Conservation (phyloP, 2,888 invertebrate species). For the Miltochrista miniata region DNA sequence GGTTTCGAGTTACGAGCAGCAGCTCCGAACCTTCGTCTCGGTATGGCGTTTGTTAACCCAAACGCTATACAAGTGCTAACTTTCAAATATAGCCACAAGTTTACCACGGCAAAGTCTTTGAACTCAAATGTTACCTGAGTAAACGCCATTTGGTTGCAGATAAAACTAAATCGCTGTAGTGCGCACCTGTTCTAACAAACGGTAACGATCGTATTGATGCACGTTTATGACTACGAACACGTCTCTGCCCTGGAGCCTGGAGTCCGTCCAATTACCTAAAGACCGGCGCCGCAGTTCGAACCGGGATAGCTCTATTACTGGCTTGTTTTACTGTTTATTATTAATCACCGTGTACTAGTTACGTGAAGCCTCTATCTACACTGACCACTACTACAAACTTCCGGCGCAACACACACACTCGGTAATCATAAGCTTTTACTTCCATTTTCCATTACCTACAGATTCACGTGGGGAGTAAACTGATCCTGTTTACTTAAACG, state of each 20-base stretch:
- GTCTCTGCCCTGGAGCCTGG: slow-evolving; percentile 9
- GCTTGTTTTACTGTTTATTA: slow-evolving; percentile 11
- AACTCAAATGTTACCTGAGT: background rate
- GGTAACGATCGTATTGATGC: background rate
- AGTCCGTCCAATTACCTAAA: slow-evolving; percentile 20
- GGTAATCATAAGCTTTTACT: too few relatives aligned
- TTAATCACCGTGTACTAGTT: slow-evolving; percentile 10
- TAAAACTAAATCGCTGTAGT: background rate
- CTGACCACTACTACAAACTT: too few relatives aligned
- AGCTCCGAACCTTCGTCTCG: too few relatives aligned
- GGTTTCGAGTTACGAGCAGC: too few relatives aligned
- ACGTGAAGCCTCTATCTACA: background rate
- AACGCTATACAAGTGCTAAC: too few relatives aligned
- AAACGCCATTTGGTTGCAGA: background rate
- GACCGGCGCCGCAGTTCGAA: slow-evolving; percentile 9
- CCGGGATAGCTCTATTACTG: slow-evolving; percentile 11
- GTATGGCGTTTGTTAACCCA: too few relatives aligned
- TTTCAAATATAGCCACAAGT: too few relatives aligned
- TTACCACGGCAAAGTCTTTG: too few relatives aligned
- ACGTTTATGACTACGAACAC: background rate
- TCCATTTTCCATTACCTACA: background rate
- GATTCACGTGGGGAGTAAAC: too few relatives aligned
- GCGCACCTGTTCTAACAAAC: background rate
- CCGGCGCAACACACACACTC: background rate
- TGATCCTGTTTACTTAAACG: background rate